Base-by-base conservation (phyloP, 2,888 invertebrate genomes). In the Emesis furor region DNA sequence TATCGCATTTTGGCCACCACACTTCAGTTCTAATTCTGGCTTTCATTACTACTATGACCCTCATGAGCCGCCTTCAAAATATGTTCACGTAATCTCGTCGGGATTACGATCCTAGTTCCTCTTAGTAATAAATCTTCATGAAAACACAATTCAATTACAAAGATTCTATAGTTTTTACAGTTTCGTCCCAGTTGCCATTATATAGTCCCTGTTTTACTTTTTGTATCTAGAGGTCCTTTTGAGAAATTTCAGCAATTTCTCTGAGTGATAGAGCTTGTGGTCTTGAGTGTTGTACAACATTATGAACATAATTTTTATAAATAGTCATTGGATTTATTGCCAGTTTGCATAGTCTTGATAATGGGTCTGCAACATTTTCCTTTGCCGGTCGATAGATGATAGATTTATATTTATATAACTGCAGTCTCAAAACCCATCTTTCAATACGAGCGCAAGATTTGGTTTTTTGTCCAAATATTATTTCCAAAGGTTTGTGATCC, bases 371-470 rank as follows among this genome's bases (percentile, higher is more conserved):
- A 35, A 35, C 35, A 35, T 35, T 35, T 35, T 35, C 3, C 6
- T 35, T 35, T 35, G 0, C 35, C 6, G 35, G 35, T 3, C 35
- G 35, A 6, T 35, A 35, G 3, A 35, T 35, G 3, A 35, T 6
- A 89, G n/a, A 82, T 35, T n/a, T n/a, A 51, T 51, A n/a, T 2
- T 51, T 12, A 10, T 12, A 14, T n/a, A 12, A 12, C 14, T 51
- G 51, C n/a, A 51, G 10, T n/a, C 51, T 51, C 12, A 51, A 24
- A 51, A 51, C 51, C 51, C 10, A 51, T 51, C 14, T 37, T 42
- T 89, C 89, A 0, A 89, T 73, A 10, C 93, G 71, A 0, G 92
- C 92, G 67, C 91, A 92, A 2, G 93, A 92, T 84, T 91, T 92
- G 0, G 92, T 90, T 79, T 88, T 89, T 30, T 86, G 83, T 0